These are phyloP conservation scores for Paraescarpia echinospica DNA, from an alignment of 1,140 invertebrate species.

Conservation along the genomic window DNA sequence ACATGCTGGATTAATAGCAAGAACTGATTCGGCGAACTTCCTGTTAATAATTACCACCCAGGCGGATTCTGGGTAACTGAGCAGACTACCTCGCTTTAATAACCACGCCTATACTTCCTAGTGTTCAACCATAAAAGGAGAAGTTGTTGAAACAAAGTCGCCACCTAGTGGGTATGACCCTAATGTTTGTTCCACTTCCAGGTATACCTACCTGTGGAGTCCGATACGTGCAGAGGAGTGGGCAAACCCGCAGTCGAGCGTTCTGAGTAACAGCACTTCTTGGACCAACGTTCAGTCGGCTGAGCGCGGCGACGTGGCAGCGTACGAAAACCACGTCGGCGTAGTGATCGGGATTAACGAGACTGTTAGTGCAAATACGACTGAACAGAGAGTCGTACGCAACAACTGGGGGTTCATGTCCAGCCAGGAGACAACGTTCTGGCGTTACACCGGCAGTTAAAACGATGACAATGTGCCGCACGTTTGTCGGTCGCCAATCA, in stretches of 20 bases:
- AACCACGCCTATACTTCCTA: no score
- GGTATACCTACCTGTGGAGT: neutral
- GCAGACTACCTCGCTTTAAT: no score
- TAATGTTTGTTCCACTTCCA: neutral
- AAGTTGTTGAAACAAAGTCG: no score
- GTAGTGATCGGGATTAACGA: neutral
- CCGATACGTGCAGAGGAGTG: conserved; percentile 8
- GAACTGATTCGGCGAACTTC: no score
- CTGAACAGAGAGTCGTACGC: neutral
- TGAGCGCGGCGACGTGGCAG: conserved; percentile 7
- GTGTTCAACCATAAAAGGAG: no score
- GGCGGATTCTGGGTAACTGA: no score
- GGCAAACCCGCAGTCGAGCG: neutral
- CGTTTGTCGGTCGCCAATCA: neutral
- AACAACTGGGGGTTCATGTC: conserved; percentile 6
- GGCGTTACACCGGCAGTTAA: neutral
- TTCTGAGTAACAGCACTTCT: neutral
- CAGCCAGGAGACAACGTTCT: neutral
- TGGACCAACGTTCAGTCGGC: neutral
- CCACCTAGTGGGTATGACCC: no score
- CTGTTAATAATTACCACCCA: no score
- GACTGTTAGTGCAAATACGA: neutral
- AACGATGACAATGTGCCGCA: neutral
- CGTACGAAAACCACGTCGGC: neutral
- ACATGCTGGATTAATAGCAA: no score